Percentiles rank a stretch among this genome's conserved stretches.
phyloP scores from a whole-genome alignment of 2,113 vertebrate genomes.

The Todiramphus saurophagus region DNA sequence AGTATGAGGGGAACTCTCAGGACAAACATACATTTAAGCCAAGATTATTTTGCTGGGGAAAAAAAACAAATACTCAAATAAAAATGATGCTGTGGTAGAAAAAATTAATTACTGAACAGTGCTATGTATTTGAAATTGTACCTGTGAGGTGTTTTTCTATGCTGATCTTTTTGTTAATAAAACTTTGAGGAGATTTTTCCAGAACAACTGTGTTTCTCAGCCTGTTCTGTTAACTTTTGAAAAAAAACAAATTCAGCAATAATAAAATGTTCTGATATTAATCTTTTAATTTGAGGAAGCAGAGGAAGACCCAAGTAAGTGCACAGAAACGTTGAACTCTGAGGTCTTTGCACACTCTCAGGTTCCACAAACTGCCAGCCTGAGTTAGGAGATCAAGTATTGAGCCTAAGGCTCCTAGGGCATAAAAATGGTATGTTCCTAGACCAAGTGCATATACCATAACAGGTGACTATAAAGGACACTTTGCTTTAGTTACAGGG shows the following conservation, averaged over 20 bases:
- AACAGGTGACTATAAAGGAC: not conserved
- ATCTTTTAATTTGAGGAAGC: not conserved
- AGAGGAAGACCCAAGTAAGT: not conserved
- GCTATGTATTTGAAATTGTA: not conserved
- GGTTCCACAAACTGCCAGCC: not conserved
- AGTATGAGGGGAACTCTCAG: not conserved
- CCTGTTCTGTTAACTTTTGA: not conserved
- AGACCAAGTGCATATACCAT: not conserved
- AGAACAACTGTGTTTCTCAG: not conserved
- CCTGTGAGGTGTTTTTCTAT: not conserved
- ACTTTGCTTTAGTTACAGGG: not conserved
- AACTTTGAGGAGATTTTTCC: not conserved
- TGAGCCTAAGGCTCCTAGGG: not conserved
- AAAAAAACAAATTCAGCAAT: not conserved
- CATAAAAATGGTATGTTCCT: not conserved
- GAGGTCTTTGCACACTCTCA: not conserved
- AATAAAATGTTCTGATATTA: not conserved
- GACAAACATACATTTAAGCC: not conserved
- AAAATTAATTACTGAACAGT: not conserved
- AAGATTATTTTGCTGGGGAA: not conserved
- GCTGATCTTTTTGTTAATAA: not conserved
- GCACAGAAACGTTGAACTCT: not conserved
- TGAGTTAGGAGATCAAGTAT: not conserved
- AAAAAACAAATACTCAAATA: not conserved
- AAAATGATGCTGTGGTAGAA: not conserved